These are phyloP conservation scores for Grapholita molesta DNA, from an alignment of 1,140 invertebrate genomes.

Conservation along the genomic window DNA sequence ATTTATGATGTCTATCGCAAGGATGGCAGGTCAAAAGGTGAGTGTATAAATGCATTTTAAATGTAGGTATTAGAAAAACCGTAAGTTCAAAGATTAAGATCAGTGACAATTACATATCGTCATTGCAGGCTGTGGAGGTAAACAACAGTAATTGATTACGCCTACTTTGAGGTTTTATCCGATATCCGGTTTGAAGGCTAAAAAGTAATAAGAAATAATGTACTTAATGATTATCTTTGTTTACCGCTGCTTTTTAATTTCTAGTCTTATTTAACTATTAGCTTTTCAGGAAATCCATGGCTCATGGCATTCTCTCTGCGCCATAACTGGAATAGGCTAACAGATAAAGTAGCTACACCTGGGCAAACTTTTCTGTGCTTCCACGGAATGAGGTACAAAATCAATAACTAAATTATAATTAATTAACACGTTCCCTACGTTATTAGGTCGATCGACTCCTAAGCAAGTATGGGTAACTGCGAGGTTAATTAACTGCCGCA, in stretches of 20 bases:
- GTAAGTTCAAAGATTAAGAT: conserved; percentile 1
- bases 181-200: background rate
- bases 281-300: background rate
- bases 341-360: background rate
- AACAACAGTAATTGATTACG: background rate
- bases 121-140: background rate
- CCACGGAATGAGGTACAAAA: conserved; percentile 8
- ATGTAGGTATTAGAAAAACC: conserved; percentile 9
- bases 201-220: background rate
- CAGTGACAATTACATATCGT: background rate
- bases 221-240: background rate
- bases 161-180: background rate
- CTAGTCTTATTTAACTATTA: background rate
- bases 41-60: background rate
- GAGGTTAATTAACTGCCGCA: no score
- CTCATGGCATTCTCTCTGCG: conserved; percentile 4
- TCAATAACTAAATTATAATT: background rate
- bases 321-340: conserved; percentile 7
- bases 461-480: no score
- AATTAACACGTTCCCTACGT: background rate
- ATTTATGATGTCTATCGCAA: conserved; percentile 1
- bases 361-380: background rate
- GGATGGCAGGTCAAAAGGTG: conserved; percentile 1
- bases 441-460: no score
- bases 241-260: background rate